Base-by-base conservation (phyloP, 2,888 invertebrate species). In the Drosophila incognita region DNA sequence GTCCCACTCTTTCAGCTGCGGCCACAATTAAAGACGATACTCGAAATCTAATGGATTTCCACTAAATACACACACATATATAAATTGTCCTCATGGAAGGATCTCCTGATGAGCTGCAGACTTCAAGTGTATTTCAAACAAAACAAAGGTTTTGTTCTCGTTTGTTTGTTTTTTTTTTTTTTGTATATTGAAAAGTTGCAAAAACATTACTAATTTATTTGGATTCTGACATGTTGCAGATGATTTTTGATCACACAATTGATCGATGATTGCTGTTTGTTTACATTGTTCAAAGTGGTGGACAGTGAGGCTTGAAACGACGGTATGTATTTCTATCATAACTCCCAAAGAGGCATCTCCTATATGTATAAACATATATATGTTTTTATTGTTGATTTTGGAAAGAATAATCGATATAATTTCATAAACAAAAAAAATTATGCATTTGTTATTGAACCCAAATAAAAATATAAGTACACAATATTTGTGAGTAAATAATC, bases 271-370 rank as follows among this genome's bases (percentile, higher is more conserved):
- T 53, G 36, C 66, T 61, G 69, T 78, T 24, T 53, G 36, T 70
- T 61, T 62, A 27, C 67, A 63, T 69, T 69, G 65, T 69, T 48
- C 69, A 49, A 78, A 75, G 77, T 78, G 78, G 82, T 77, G 78
- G 82, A 78, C 75, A 69, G 71, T 61, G 58, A 66, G 67, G 78
- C 72, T 66, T 62, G 68, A 48, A 69, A 78, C 42, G 54, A 60
- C 62, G 82, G 82, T 82, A 82, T 49, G 82, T 82, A 82, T 82
- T 82, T 83, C 84, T 82, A 76, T 82, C 79, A 74, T 84, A 84
- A 72, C 83, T 80, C 76, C 80, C 36, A 54, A 63, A 63, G 40
- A 56, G 74, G 67, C 78, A 54, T 46, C 27, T 64, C 33, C 11
- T 53, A 36, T 58, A 54, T 8, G 54, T 61, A 36, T 53, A 51